Evolutionary conservation across 2,888 invertebrate species (phyloP), one percentile per base, ranked within the genome.

Genomic region (Eurois occulta): DNA sequence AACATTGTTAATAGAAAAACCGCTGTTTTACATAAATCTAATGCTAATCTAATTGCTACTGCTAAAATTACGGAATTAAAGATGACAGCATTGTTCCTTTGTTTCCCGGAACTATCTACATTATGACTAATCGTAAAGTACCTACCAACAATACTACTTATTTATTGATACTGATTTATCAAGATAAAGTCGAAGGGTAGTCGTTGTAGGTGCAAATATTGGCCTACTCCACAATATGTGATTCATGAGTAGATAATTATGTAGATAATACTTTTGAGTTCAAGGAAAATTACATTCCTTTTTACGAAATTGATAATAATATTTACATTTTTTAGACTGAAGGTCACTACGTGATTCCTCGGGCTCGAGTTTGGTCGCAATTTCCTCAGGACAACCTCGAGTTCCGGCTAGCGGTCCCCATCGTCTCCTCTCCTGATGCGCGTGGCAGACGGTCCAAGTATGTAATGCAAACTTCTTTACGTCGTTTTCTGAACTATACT

Each of bases 341-440:
- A 80, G 72, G 52, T 41, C 75, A 46, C 60, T 87, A 84, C 52
- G 80, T 87, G 16, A 72, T 72, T 28, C 87, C 87, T 52, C 85
- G 73, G 3, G 85, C 85, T 35, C 67, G 85, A 10, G 65, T 87
- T 4, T 84, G 75, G 76, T 66, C 85, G 1, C 72, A 62, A 38
- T 35, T 84, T 5, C 75, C 75, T 41, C 75, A 67, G 5, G 76
- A 85, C 38, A 77, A 65, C 48, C 71, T 85, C 0, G 87, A 85
- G 64, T 80, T 86, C 13, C 68, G 85, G 24, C 62, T 85, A 8
- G 66, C 76, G 16, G 80, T 87, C 7, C 87, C 84, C 41, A 67
- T 84, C 13, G 73, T 74, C 1, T 65, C 73, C 0, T 70, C 76
- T 21, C 71, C 80, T 10, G 74, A 84, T 48, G 48, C 32, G 1